phyloP scores from a whole-genome alignment of 37 sponge, comb jelly and placozoan species.

The Bolinopsis microptera region DNA sequence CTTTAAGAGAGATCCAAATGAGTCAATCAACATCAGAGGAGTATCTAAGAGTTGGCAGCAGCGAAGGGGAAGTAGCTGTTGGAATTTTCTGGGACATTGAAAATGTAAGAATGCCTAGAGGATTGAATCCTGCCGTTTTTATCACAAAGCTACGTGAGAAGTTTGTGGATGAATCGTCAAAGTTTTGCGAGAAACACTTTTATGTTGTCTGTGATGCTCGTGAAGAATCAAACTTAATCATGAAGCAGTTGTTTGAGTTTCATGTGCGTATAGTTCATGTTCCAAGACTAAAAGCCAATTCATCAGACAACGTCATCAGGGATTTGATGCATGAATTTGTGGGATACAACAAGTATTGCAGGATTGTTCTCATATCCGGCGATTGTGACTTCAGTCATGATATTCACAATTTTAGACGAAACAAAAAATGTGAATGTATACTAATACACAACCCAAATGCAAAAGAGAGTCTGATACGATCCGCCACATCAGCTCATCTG shows the following conservation, averaged over 20 bases:
- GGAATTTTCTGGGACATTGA: conserved; percentile 64
- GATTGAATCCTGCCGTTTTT: conserved; percentile 42
- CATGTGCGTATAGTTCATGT: neutral
- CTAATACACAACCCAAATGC: conserved; percentile 14
- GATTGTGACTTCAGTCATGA: conserved; percentile 58
- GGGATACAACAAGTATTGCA: neutral
- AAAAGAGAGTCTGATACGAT: neutral
- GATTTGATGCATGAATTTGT: conserved; percentile 51
- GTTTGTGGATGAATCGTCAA: conserved; percentile 27
- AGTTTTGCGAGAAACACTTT: conserved; percentile 39
- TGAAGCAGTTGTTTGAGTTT: conserved; percentile 42
- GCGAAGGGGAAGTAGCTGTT: conserved; percentile 37
- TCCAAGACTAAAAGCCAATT: conserved; percentile 49
- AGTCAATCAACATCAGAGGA: conserved; percentile 15
- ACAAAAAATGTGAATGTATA: neutral
- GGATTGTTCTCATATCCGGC: conserved; percentile 23
- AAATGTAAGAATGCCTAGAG: conserved; percentile 40
- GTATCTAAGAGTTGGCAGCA: neutral
- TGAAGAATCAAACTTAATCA: neutral
- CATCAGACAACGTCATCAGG: conserved; percentile 16
- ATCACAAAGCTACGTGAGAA: conserved; percentile 32
- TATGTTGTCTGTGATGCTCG: neutral
- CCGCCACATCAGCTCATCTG: conserved; percentile 22
- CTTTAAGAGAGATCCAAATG: neutral
- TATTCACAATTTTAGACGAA: conserved; percentile 21